Evolutionary conservation across 2,113 vertebrate genomes (phyloP), one percentile per base, ranked within the genome.

Genomic region (Paradoxurus hermaphroditus): DNA sequence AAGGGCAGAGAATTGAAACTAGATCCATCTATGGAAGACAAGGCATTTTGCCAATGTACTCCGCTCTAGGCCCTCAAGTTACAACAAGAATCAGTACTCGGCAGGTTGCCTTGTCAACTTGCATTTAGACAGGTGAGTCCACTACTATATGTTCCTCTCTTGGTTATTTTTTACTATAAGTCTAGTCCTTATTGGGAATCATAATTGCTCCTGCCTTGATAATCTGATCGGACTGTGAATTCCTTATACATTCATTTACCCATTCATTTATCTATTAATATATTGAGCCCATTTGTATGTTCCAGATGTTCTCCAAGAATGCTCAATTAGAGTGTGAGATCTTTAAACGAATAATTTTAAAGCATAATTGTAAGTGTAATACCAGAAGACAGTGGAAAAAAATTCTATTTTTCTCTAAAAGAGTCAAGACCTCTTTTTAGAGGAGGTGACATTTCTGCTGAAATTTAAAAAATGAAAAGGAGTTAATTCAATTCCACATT

Each of bases 291-390:
- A 44, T 65, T 36, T 78, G 3, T 67, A 23, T 46, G 16, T 18
- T 39, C 3, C 15, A 59, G 9, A 16, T 84, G 12, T 68, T 87
- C 59, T 95, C 44, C 4, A 81, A 70, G 11, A 85, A 81, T 82
- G 36, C 77, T 70, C 70, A 78, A 59, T n/a, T 29, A 62, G 12
- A 79, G 3, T 21, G 15, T 86, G 9, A 83, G 46, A 53, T 59
- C 23, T 65, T 44, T 79, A 79, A 84, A 86, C 25, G 75, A 94
- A 82, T 62, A 21, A 84, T 78, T 93, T 97, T 51, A 63, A 85
- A 88, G 44, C 49, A 67, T 62, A 85, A 46, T 21, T 82, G 19
- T 44, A 95, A 93, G 9, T 88, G 4, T 1, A 93, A 85, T 59
- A 59, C 13, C 19, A 75, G 29, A 90, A 3, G 8, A 53, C 29